A percentile compares a stretch with the other conserved stretches of the same genome.
phyloP scores from a whole-genome alignment of 2,113 vertebrate species.

The Sylvicapra grimmia region DNA sequence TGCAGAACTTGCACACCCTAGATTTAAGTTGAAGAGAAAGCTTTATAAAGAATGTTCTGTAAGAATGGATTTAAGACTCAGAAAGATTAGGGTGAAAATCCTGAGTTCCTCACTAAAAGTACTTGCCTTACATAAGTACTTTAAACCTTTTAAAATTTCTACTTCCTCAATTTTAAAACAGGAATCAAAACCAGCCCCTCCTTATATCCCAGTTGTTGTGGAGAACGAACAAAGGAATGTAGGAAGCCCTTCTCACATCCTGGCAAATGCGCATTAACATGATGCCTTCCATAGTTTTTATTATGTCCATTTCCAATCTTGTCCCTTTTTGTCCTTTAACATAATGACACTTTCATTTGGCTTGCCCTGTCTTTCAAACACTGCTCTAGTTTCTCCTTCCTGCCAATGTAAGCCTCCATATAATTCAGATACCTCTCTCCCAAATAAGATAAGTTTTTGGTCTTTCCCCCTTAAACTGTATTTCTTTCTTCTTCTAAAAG shows the following conservation, averaged over 20 bases:
- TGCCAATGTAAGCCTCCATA: neutral
- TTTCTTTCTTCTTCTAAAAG: neutral
- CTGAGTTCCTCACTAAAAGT: neutral
- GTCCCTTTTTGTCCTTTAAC: neutral
- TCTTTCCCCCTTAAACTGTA: neutral
- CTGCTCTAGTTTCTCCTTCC: neutral
- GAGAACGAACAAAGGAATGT: neutral
- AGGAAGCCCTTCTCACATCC: neutral
- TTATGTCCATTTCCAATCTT: neutral
- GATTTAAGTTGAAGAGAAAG: neutral
- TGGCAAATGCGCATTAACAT: neutral
- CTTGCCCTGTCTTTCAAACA: neutral
- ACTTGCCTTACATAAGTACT: neutral
- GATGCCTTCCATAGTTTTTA: neutral
- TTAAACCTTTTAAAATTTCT: neutral
- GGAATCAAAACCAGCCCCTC: neutral
- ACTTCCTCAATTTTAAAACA: neutral
- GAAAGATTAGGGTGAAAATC: neutral
- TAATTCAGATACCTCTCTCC: neutral
- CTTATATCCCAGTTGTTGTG: fast-evolving
- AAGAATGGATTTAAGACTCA: neutral
- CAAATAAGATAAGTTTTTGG: neutral
- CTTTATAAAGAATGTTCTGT: neutral
- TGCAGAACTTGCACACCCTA: neutral
- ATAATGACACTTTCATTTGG: neutral